Evolutionary conservation across 2,888 invertebrate species (phyloP).

Genomic region (Torymus aiolomorphi): DNA sequence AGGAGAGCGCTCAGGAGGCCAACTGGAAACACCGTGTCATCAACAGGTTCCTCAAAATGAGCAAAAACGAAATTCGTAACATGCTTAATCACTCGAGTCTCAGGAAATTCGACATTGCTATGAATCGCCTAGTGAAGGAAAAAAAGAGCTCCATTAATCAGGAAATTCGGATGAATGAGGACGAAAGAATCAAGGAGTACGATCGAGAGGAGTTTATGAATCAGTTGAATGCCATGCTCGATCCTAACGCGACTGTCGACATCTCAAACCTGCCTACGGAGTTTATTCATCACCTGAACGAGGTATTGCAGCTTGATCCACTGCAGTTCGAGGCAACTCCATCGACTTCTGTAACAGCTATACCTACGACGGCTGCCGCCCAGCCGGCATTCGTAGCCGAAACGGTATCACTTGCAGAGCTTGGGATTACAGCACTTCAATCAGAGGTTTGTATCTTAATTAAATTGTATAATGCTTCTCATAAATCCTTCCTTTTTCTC

Average conservation of each 20-base stretch:
- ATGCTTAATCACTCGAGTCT: slow-evolving; percentile 73
- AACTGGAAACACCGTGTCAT: slow-evolving; percentile 72
- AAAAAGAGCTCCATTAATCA: slow-evolving; percentile 66
- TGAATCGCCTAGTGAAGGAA: slow-evolving; percentile 72
- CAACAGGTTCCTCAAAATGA: slow-evolving; percentile 72
- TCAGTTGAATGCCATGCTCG: slow-evolving; percentile 77
- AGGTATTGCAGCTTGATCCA: slow-evolving; percentile 76
- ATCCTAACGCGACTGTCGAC: slow-evolving; percentile 79
- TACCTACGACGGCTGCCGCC: neutral
- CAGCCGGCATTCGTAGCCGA: neutral
- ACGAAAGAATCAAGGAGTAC: slow-evolving; percentile 70
- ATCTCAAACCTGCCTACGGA: slow-evolving; percentile 79
- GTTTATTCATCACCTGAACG: slow-evolving; percentile 79
- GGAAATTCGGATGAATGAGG: slow-evolving; percentile 69
- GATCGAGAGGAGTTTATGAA: slow-evolving; percentile 72
- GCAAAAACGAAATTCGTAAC: slow-evolving; percentile 72
- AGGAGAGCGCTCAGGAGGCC: slow-evolving; percentile 57
- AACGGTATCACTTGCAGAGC: slow-evolving; percentile 2
- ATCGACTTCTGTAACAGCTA: slow-evolving; percentile 3
- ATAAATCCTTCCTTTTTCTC: too few species aligned
- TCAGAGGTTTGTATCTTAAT: slow-evolving; percentile 39
- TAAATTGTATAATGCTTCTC: neutral
- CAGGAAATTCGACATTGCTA: slow-evolving; percentile 72
- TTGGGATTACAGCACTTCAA: slow-evolving; percentile 10
- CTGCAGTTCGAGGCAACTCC: slow-evolving; percentile 52